These are phyloP conservation scores for Suillia variegata DNA, from an alignment of 2,888 invertebrate species.

Conservation along the genomic window DNA sequence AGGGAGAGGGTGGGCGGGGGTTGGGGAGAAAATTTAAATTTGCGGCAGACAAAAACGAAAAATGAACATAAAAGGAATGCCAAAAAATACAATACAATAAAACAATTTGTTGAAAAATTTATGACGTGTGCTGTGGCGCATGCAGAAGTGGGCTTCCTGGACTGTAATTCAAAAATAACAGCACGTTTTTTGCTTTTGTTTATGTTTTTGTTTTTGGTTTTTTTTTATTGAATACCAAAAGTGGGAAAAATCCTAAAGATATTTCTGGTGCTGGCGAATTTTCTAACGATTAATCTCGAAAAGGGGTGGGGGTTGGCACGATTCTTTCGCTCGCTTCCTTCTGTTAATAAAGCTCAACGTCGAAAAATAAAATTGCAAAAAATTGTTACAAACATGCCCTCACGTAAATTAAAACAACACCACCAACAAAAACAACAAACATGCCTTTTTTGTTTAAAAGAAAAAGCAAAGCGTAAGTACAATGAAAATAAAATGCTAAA, in stretches of 20 bases:
- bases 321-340: neutral
- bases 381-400: neutral
- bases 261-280: neutral
- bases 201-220: too few species aligned
- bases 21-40: neutral
- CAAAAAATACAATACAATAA: constrained; percentile 1
- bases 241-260: too few species aligned
- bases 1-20: neutral
- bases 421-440: neutral
- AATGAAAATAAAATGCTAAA: neutral
- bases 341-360: neutral
- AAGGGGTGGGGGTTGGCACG: neutral
- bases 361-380: neutral
- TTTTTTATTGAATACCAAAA: too few species aligned
- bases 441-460: too few species aligned
- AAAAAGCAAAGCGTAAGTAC: neutral
- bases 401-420: neutral
- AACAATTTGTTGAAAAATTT: constrained; percentile 6
- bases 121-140: neutral
- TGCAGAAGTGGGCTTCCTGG: too few species aligned
- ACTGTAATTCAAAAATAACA: too few species aligned
- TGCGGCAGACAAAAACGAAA: neutral
- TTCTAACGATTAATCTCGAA: constrained; percentile 3
- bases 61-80: neutral
- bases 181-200: too few species aligned